Evolutionary conservation across 2,113 vertebrate genomes (phyloP).

Genomic region (Microcebus ravelobensis): DNA sequence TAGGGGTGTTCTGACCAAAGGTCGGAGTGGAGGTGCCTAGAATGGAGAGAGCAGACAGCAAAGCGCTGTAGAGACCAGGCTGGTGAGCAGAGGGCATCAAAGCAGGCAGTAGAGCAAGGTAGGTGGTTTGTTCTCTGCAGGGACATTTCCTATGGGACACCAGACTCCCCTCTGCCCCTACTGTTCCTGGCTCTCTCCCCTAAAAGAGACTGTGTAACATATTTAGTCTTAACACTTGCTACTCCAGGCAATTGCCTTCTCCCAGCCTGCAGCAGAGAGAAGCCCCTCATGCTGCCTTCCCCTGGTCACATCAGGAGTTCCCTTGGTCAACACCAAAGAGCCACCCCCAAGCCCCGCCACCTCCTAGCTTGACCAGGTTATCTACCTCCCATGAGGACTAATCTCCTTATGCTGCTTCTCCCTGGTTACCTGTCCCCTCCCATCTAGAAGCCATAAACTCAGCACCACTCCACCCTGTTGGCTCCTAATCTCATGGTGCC

Average conservation of each 20-base stretch:
- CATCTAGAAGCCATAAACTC: not conserved
- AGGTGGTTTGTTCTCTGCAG: not conserved
- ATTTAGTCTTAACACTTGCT: not conserved
- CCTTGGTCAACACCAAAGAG: not conserved
- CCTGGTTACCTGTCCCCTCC: too few relatives aligned
- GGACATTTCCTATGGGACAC: not conserved
- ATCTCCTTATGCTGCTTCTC: not conserved
- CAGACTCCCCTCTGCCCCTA: too few relatives aligned
- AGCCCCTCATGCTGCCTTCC: not conserved
- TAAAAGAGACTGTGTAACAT: not conserved
- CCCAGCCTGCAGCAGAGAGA: not conserved
- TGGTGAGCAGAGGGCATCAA: not conserved
- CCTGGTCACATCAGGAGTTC: too few relatives aligned
- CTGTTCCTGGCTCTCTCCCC: not conserved
- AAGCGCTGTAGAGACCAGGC: not conserved
- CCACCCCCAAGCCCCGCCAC: rapidly evolving
- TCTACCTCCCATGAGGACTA: not conserved
- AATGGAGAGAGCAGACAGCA: not conserved
- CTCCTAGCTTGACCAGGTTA: not conserved
- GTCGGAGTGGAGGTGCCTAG: slow-evolving; percentile 89
- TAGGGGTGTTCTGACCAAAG: slow-evolving; percentile 89
- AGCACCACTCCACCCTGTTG: not conserved
- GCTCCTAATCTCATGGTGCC: not conserved
- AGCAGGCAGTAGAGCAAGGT: not conserved
- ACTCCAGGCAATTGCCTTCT: too few relatives aligned